A percentile compares a stretch with the other conserved stretches of the same genome.
These are phyloP conservation scores for Hestina assimilis DNA, from an alignment of 1,140 invertebrate species.

Conservation along the genomic window DNA sequence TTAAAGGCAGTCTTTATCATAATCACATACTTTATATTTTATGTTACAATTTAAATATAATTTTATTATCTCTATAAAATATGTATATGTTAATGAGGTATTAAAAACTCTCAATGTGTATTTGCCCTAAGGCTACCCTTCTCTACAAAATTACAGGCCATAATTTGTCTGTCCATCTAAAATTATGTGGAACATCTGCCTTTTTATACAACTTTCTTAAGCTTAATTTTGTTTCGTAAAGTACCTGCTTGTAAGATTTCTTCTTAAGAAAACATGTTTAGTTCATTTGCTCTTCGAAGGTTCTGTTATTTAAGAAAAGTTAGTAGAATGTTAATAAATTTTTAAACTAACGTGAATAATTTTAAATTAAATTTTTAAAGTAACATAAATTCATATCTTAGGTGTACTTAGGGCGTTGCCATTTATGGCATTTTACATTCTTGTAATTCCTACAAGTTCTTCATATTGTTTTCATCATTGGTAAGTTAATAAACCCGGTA, in stretches of 20 bases:
- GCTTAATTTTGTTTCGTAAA: conserved; percentile 23
- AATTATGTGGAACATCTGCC: conserved; percentile 39
- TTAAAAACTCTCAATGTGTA: conserved; percentile 1
- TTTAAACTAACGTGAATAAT: background rate
- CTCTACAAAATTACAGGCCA: conserved; percentile 39
- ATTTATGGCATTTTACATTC: no score
- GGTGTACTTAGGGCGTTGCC: no score
- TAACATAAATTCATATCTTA: no score
- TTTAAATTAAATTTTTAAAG: background rate
- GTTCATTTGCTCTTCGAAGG: background rate
- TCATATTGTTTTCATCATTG: no score
- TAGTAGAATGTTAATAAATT: no score
- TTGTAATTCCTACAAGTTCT: no score
- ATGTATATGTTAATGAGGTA: no score
- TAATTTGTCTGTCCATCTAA: conserved; percentile 41
- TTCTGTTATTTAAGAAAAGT: background rate
- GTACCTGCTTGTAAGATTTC: conserved; percentile 1
- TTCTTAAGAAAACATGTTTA: background rate
- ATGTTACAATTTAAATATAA: no score
- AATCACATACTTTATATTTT: no score
- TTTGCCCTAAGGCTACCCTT: conserved; percentile 27
- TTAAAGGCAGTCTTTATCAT: no score
- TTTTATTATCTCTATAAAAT: no score
- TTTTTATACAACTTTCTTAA: conserved; percentile 28
- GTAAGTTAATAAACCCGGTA: no score